Evolutionary conservation across 2,797 vertebrate genomes (phyloP).

Genomic region (Falco rusticolus): DNA sequence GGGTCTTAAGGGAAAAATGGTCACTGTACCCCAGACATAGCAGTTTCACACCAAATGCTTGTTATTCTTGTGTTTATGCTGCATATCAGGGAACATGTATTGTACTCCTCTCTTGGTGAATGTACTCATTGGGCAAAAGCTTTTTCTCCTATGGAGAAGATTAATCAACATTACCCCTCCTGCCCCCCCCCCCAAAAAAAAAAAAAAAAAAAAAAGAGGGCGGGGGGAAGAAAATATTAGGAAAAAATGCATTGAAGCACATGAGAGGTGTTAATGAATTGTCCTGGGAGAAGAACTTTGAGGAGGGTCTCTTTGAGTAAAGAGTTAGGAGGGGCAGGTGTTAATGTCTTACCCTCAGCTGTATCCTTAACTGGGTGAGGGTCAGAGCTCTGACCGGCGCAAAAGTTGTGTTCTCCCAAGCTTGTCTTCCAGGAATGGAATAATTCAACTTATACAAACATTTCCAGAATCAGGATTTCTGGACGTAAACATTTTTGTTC

Average conservation of each 20-base stretch:
- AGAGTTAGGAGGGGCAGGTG: no score
- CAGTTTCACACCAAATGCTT: not conserved
- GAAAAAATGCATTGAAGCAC: not conserved
- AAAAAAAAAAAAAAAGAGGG: no score
- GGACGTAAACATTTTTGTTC: not conserved
- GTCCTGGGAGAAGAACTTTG: not conserved
- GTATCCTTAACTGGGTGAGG: not conserved
- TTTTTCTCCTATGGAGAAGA: not conserved
- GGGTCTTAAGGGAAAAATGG: not conserved
- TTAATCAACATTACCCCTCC: not conserved
- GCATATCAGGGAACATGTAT: not conserved
- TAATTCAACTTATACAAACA: rapidly evolving
- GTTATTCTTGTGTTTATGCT: not conserved
- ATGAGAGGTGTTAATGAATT: not conserved
- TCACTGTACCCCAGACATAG: not conserved
- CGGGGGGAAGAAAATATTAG: no score
- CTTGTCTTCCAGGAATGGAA: not conserved
- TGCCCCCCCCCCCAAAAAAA: rapidly evolving
- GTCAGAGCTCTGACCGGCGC: rapidly evolving
- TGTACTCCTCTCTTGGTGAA: not conserved
- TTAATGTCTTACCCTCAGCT: not conserved
- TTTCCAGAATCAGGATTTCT: not conserved
- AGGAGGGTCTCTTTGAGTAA: not conserved
- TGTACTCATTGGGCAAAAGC: not conserved
- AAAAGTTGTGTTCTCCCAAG: not conserved